These are phyloP conservation scores for Heliconius cydno DNA, from an alignment of 2,888 invertebrate genomes.

Conservation along the genomic window DNA sequence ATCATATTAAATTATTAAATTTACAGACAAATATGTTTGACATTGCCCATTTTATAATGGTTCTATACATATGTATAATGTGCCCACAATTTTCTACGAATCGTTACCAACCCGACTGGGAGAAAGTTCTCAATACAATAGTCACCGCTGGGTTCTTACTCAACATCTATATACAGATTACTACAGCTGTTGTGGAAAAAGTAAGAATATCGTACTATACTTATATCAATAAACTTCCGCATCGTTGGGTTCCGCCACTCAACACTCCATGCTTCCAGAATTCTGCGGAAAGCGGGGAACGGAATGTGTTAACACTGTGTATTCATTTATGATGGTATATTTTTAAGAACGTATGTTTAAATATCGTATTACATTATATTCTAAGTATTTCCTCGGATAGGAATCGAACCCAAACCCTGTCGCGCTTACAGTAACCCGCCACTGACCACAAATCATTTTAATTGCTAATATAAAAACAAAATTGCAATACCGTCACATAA, in stretches of 20 bases:
- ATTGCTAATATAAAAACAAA: not conserved
- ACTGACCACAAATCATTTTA: not conserved
- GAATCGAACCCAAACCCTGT: too few species aligned
- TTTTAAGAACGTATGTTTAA: too few species aligned
- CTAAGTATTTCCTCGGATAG: not conserved
- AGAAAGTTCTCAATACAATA: conserved; percentile 63
- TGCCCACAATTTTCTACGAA: conserved; percentile 71
- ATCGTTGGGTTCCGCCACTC: too few species aligned
- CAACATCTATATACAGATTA: conserved; percentile 77
- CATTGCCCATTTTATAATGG: conserved; percentile 67
- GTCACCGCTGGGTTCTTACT: conserved; percentile 68
- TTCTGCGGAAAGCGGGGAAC: too few species aligned
- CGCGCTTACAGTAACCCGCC: too few species aligned
- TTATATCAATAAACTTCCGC: not conserved
- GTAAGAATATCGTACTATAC: conserved; percentile 50
- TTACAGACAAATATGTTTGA: conserved; percentile 74
- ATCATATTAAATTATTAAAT: not conserved
- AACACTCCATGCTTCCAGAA: too few species aligned
- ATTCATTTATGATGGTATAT: not conserved
- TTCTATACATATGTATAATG: conserved; percentile 70
- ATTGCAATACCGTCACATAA: not conserved
- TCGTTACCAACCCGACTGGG: conserved; percentile 57
- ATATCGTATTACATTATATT: too few species aligned
- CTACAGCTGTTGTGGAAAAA: conserved; percentile 76
- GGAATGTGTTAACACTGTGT: not conserved